Evolutionary conservation across 2,888 invertebrate species (phyloP).

Genomic region (Rhopalosiphum nymphaeae): DNA sequence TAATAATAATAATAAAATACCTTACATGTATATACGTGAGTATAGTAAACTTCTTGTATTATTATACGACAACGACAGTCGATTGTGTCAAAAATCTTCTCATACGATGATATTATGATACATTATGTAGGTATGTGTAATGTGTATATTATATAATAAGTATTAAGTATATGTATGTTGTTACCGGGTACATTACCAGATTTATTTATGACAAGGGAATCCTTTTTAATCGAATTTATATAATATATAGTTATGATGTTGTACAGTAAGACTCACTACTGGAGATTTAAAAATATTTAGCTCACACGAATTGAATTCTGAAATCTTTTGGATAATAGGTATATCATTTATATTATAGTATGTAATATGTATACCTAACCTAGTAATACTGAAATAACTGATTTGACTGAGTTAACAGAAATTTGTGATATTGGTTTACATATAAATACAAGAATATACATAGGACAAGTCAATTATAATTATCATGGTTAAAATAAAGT

Average conservation of each 20-base stretch:
- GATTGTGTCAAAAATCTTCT: conserved; percentile 46
- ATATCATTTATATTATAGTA: too few species aligned
- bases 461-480: too few species aligned
- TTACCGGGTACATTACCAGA: neutral
- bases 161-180: neutral
- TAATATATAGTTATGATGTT: neutral
- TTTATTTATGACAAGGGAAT: neutral
- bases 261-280: neutral
- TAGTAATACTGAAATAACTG: too few species aligned
- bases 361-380: too few species aligned
- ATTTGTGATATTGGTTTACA: too few species aligned
- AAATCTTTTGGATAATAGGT: neutral
- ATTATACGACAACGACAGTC: neutral
- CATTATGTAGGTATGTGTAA: neutral
- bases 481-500: too few species aligned
- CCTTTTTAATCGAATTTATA: conserved; percentile 1
- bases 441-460: too few species aligned
- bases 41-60: neutral
- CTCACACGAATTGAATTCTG: neutral
- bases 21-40: neutral
- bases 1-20: conserved; percentile 2
- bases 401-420: too few species aligned
- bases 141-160: too few species aligned
- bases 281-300: neutral
- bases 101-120: conserved; percentile 12